Percentiles rank a stretch among this genome's conserved stretches.
These are phyloP conservation scores for Platysteira castanea DNA, from an alignment of 2,113 vertebrate species.

Conservation along the genomic window DNA sequence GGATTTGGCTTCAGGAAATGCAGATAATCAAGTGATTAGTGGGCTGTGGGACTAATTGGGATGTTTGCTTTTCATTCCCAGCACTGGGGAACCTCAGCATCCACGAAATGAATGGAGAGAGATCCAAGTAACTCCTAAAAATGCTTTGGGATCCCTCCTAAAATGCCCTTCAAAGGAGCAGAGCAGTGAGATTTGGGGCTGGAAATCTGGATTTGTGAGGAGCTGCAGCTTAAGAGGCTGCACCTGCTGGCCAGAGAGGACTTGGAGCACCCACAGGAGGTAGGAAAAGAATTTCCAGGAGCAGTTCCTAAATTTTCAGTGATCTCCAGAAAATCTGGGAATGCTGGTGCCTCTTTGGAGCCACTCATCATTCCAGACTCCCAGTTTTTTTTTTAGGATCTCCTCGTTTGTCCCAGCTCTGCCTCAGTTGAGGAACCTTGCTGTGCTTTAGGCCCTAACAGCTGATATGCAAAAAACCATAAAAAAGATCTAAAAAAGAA, in stretches of 20 bases:
- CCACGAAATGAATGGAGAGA: background rate
- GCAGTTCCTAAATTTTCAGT: background rate
- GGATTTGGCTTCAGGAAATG: background rate
- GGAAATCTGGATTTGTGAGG: background rate
- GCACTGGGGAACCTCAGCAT: background rate
- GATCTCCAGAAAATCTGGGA: background rate
- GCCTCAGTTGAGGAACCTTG: rapidly evolving
- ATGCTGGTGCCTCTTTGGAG: background rate
- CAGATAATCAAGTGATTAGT: background rate
- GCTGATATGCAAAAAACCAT: background rate
- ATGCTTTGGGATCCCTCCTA: background rate
- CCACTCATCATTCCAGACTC: rapidly evolving
- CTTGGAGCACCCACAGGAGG: rapidly evolving
- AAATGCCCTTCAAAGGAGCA: background rate
- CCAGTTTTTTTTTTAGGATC: rapidly evolving
- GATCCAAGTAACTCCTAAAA: background rate
- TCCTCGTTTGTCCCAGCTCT: background rate
- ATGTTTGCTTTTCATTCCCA: background rate
- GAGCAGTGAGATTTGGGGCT: background rate
- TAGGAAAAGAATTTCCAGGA: background rate
- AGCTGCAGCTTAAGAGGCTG: background rate
- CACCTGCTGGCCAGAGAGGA: background rate
- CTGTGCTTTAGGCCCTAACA: rapidly evolving
- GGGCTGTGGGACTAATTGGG: background rate
- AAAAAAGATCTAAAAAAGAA: background rate